Conservation (phyloP, 2,888 invertebrate species). For the Pandemis heparana region DNA sequence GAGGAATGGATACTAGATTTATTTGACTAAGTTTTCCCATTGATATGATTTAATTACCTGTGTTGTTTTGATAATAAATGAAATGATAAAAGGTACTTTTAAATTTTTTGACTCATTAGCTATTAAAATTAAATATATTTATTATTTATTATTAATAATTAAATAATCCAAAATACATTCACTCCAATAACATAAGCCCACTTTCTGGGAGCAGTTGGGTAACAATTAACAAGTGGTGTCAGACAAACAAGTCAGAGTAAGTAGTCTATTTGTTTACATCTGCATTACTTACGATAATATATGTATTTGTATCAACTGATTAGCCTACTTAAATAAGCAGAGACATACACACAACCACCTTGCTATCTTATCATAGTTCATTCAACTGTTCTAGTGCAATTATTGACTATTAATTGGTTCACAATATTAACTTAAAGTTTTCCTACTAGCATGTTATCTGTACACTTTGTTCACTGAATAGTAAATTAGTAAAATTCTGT, state of each 20-base stretch:
- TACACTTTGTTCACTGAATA: neutral
- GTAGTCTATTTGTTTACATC: constrained; percentile 11
- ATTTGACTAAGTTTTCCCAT: too few relatives aligned
- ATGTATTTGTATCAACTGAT: constrained; percentile 12
- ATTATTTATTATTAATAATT: too few relatives aligned
- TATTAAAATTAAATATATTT: too few relatives aligned
- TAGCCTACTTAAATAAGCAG: constrained; percentile 16
- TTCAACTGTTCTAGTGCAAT: constrained; percentile 37
- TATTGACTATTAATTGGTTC: constrained; percentile 2
- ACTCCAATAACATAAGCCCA: neutral
- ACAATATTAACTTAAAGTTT: constrained; percentile 12
- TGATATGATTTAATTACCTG: too few relatives aligned
- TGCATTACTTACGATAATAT: constrained; percentile 5
- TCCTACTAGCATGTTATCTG: neutral
- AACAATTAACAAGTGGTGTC: neutral
- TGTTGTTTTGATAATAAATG: too few relatives aligned
- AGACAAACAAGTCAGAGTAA: neutral
- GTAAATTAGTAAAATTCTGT: neutral
- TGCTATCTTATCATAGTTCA: constrained; percentile 37
- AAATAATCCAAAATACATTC: neutral
- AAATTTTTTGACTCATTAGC: neutral
- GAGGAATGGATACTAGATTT: too few relatives aligned
- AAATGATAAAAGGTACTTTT: neutral
- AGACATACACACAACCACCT: constrained; percentile 24
- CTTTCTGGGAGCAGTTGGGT: neutral